Conservation (phyloP, 2,113 vertebrate species). For the Solea senegalensis region DNA sequence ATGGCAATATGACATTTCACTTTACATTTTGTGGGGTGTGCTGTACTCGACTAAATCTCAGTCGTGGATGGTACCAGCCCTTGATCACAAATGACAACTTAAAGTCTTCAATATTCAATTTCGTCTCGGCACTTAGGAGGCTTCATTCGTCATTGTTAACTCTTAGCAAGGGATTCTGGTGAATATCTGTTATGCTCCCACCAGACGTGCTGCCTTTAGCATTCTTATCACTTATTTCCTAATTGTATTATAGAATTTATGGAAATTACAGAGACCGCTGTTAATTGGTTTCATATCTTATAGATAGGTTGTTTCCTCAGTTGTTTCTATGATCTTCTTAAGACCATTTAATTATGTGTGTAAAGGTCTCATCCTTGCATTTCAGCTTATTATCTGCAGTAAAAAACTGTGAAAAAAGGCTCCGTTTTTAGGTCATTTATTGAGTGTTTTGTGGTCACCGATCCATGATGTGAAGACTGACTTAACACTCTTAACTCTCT, state of each 20-base stretch:
- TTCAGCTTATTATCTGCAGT: background rate
- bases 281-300: conserved; percentile 63
- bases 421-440: too few species aligned
- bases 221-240: conserved; percentile 40
- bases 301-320: conserved; percentile 14
- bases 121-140: background rate
- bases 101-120: conserved; percentile 12
- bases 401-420: too few species aligned
- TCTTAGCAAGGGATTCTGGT: conserved; percentile 15
- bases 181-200: conserved; percentile 15
- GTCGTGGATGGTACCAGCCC: conserved; percentile 23
- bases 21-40: conserved; percentile 5
- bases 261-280: conserved; percentile 45
- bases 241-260: conserved; percentile 59
- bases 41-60: conserved; percentile 31
- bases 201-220: conserved; percentile 32
- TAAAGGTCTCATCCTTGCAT: conserved; percentile 5
- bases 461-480: too few species aligned
- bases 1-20: conserved; percentile 25
- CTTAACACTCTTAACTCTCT: too few species aligned
- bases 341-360: conserved; percentile 4
- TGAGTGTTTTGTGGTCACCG: too few species aligned
- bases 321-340: conserved; percentile 9
- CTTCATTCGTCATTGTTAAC: background rate
- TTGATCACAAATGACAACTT: conserved; percentile 32